Base-by-base conservation (phyloP, 2,113 vertebrate species). In the Ceuthmochares aereus region DNA sequence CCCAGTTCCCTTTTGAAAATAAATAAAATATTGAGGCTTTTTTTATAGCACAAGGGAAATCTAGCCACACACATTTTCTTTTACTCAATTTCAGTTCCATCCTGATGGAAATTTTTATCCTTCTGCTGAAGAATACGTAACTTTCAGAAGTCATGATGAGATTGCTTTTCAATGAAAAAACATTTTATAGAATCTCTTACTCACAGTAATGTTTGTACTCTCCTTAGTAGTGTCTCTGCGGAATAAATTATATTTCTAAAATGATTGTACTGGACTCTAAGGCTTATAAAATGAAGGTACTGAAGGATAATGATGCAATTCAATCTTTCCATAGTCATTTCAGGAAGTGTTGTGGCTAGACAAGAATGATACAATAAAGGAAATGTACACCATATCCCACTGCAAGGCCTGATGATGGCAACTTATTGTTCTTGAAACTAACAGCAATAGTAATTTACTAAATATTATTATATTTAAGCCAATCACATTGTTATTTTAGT, bases 181-280 rank as follows among this genome's bases (percentile, higher is more conserved):
- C 52, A 40, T 72, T 79, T 84, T 68, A 58, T 72, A 93, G 89
- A 91, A 72, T 14, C 15, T 82, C 42, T 95, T 55, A 84, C 56
- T 81, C 32, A 52, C 7, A 36, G n/a, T 63, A 72, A 87, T 87
- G 19, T 60, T 82, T 85, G 30, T 81, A 43, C 21, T 84, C 10
- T 75, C 8, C 42, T 81, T 77, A 78, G 56, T 19, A 68, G 37
- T 60, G 37, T 60, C 67, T 49, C 56, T 60, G 27, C 6, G 87
- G 84, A 95, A 89, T 91, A 94, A 78, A 80, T 82, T 34, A 40
- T 78, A 87, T 47, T 84, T 89, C n/a, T 86, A 92, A 72, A 29
- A 14, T 95, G 68, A 81, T 78, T 92, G 91, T 89, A 40, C 23
- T 27, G 12, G 40, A 70, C 63, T 60, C 19, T 81, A 89, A 63